Conservation (phyloP, 2,888 invertebrate species). For the Tanytarsus gracilentus region DNA sequence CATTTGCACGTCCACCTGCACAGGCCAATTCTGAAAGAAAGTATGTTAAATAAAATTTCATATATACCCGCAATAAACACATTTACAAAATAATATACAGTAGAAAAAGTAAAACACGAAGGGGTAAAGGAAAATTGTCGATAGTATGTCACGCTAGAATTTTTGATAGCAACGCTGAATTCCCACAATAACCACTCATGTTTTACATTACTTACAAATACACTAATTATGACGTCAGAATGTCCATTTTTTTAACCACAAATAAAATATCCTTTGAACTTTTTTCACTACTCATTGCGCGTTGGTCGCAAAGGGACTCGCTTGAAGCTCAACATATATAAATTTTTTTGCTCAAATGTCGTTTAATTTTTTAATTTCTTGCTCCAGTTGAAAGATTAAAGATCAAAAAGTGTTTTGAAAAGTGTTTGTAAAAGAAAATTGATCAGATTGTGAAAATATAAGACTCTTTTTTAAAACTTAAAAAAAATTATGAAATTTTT, state of each 20-base stretch:
- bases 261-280: slow-evolving; percentile 24
- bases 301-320: slow-evolving; percentile 15
- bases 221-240: slow-evolving; percentile 20
- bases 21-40: background rate
- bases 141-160: background rate
- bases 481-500: too few species aligned
- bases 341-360: too few species aligned
- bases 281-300: slow-evolving; percentile 25
- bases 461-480: too few species aligned
- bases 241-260: slow-evolving; percentile 26
- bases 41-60: slow-evolving; percentile 22
- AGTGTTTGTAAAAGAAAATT: too few species aligned
- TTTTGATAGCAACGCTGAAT: background rate
- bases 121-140: slow-evolving; percentile 3
- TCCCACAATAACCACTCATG: background rate
- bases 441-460: too few species aligned
- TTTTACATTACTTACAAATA: background rate
- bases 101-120: background rate
- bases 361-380: too few species aligned
- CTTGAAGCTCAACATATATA: background rate
- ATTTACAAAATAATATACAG: background rate
- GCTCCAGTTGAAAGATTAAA: too few species aligned
- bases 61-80: slow-evolving; percentile 1
- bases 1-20: slow-evolving; percentile 19
- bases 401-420: too few species aligned